Percentiles rank a stretch among this genome's conserved stretches.
These are phyloP conservation scores for Zapus hudsonius DNA, from an alignment of 2,113 vertebrate species.

Conservation along the genomic window DNA sequence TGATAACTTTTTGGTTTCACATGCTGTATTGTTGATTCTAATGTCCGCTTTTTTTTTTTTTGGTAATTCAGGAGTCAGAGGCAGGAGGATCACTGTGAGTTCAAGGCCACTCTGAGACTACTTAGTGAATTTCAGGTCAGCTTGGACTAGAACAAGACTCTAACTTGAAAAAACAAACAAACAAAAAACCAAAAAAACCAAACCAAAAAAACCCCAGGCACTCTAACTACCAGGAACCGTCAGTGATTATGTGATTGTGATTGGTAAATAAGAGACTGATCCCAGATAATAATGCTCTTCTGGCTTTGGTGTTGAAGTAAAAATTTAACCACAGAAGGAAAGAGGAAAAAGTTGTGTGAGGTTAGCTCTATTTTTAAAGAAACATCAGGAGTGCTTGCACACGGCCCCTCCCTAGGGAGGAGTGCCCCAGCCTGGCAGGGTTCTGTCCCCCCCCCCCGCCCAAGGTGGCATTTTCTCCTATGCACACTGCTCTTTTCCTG, in stretches of 20 bases:
- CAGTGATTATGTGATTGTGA: neutral
- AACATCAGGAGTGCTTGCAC: neutral
- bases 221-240: neutral
- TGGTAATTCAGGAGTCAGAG: too few relatives aligned
- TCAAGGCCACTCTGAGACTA: too few relatives aligned
- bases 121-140: too few relatives aligned
- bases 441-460: neutral
- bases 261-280: neutral
- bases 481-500: neutral
- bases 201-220: too few relatives aligned
- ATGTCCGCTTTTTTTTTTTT: too few relatives aligned
- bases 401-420: neutral
- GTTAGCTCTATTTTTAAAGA: slow-evolving; percentile 20
- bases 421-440: neutral
- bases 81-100: too few relatives aligned
- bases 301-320: neutral
- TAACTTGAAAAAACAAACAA: too few relatives aligned
- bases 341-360: neutral
- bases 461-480: neutral
- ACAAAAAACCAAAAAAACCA: too few relatives aligned
- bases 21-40: too few relatives aligned
- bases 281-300: neutral
- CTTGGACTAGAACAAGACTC: too few relatives aligned
- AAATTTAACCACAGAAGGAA: neutral
- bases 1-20: too few relatives aligned